phyloP scores from a whole-genome alignment of 2,888 invertebrate species.

The Sussaba pulchella region DNA sequence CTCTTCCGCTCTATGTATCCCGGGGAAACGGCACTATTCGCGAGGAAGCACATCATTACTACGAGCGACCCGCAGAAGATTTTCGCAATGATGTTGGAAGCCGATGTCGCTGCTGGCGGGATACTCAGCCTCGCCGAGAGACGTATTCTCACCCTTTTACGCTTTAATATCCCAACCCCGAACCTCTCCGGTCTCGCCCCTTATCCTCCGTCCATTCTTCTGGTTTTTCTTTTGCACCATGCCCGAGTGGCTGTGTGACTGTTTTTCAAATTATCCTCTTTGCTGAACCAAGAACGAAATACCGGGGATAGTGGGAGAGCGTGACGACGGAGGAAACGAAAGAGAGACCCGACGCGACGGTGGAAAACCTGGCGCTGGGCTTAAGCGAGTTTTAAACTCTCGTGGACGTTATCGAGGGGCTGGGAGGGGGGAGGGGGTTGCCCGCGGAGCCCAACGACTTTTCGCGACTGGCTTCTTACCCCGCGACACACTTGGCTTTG shows the following conservation, averaged over 20 bases:
- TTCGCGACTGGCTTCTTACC: conserved; percentile 30
- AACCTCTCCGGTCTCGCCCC: too few species aligned
- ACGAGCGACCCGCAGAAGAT: conserved; percentile 44
- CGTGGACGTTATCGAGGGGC: conserved; percentile 54
- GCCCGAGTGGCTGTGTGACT: conserved; percentile 17
- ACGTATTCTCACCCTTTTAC: background rate
- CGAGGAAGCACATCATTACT: conserved; percentile 63
- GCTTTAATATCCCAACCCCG: background rate
- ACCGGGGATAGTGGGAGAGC: background rate
- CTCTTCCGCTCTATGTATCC: conserved; percentile 48
- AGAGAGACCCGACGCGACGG: background rate
- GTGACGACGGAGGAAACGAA: background rate
- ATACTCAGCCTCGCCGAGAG: background rate
- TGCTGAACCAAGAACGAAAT: background rate
- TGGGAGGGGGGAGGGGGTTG: background rate
- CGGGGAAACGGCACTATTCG: conserved; percentile 45
- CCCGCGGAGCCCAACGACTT: conserved; percentile 43
- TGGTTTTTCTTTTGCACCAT: background rate
- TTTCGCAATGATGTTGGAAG: conserved; percentile 46
- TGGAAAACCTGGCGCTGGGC: background rate
- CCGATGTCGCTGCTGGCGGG: background rate
- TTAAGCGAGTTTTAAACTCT: conserved; percentile 64
- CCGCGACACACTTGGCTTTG: conserved; percentile 55
- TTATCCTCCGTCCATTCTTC: background rate
- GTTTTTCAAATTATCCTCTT: conserved; percentile 29